Evolutionary conservation across 1,140 invertebrate species (phyloP).

Genomic region (Anagrus nilaparvatae): DNA sequence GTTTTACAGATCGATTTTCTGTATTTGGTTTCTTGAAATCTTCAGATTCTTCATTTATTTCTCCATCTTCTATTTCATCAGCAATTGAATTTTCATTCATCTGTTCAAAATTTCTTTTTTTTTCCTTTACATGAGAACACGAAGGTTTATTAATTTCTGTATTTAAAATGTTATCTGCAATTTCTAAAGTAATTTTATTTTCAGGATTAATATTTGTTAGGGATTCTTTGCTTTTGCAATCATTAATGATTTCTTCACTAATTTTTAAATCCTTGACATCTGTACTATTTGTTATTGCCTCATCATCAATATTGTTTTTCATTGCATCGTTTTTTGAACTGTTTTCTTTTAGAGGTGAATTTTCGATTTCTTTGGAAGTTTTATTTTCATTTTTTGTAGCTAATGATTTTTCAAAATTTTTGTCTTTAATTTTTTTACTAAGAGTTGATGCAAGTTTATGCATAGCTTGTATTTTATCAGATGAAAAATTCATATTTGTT

Average conservation of each 20-base stretch:
- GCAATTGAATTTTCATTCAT: too few species aligned
- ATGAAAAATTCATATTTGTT: conserved; percentile 31
- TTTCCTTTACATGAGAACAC: not conserved
- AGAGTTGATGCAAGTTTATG: conserved; percentile 47
- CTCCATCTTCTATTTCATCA: conserved; percentile 10
- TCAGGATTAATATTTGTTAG: too few species aligned
- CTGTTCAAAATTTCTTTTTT: conserved; percentile 6
- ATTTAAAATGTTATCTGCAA: not conserved
- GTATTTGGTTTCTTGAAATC: not conserved
- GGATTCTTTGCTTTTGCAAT: too few species aligned
- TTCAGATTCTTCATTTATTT: conserved; percentile 6
- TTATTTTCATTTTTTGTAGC: conserved; percentile 5
- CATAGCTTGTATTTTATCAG: conserved; percentile 44
- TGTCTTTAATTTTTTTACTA: conserved; percentile 44
- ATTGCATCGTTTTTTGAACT: too few species aligned
- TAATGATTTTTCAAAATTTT: conserved; percentile 4
- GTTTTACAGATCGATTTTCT: conserved; percentile 6
- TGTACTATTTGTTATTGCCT: too few species aligned
- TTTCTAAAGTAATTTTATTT: too few species aligned
- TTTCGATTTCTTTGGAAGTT: too few species aligned
- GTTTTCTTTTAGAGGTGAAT: too few species aligned
- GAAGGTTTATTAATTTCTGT: not conserved
- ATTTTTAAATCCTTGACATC: conserved; percentile 4
- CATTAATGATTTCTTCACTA: too few species aligned
- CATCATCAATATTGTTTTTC: too few species aligned